phyloP scores from a whole-genome alignment of 2,797 vertebrate genomes.

The Syngnathus rostellatus region DNA sequence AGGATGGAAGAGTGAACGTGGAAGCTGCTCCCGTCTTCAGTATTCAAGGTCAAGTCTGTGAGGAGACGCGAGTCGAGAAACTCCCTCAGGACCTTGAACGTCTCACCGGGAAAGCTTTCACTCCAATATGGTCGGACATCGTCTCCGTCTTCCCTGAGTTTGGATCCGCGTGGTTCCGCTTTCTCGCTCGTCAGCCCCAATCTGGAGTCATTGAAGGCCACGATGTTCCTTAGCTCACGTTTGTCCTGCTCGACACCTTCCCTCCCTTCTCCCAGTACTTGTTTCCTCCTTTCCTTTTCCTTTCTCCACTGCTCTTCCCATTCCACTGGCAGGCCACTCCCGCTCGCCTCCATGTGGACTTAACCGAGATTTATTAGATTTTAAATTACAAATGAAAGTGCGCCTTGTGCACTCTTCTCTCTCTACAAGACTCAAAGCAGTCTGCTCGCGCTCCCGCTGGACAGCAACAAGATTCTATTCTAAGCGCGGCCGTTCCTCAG shows the following conservation, averaged over 20 bases:
- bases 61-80: constrained; percentile 50
- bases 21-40: constrained; percentile 32
- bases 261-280: constrained; percentile 51
- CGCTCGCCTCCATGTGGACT: constrained; percentile 50
- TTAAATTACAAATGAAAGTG: background rate
- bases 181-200: constrained; percentile 45
- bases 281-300: constrained; percentile 65
- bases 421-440: background rate
- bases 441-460: background rate
- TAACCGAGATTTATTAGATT: background rate
- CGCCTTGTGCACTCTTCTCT: background rate
- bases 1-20: constrained; percentile 56
- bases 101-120: constrained; percentile 31
- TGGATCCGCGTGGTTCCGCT: background rate
- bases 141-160: background rate
- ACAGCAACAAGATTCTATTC: constrained; percentile 48
- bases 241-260: constrained; percentile 55
- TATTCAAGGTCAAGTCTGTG: constrained; percentile 60
- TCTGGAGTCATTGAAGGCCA: constrained; percentile 61
- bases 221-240: constrained; percentile 55
- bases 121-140: constrained; percentile 19
- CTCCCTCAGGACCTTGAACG: constrained; percentile 47
- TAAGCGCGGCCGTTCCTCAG: constrained; percentile 40
- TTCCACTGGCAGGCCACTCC: constrained; percentile 46
- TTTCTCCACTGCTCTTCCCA: constrained; percentile 70